phyloP scores from a whole-genome alignment of 2,113 vertebrate species.

The Neodontobutis hainanensis region DNA sequence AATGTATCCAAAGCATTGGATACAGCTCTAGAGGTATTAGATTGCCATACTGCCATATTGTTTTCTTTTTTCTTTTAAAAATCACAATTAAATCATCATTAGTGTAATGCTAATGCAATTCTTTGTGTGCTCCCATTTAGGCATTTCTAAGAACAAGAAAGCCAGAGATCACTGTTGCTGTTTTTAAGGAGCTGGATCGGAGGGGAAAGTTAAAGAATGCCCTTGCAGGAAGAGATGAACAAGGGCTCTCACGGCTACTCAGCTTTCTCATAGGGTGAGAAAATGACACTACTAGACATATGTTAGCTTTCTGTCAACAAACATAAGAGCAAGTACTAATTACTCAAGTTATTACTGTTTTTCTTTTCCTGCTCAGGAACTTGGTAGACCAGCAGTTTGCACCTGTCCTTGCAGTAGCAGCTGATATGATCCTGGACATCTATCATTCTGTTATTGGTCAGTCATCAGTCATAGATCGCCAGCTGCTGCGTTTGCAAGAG shows the following conservation, averaged over 20 bases:
- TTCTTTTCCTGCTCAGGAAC: constrained; percentile 74
- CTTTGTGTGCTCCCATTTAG: constrained; percentile 65
- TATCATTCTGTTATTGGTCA: constrained; percentile 87
- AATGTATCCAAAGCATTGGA: constrained; percentile 93
- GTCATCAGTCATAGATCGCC: constrained; percentile 87
- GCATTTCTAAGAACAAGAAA: constrained; percentile 71
- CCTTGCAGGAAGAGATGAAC: constrained; percentile 92
- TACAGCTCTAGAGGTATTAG: constrained; percentile 84
- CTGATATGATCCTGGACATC: constrained; percentile 90
- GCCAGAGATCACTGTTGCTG: constrained; percentile 89
- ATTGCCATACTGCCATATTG: neutral
- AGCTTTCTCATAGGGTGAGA: constrained; percentile 89
- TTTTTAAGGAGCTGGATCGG: constrained; percentile 92
- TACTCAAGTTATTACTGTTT: neutral
- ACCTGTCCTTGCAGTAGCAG: constrained; percentile 82
- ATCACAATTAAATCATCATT: neutral
- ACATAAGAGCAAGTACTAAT: no score
- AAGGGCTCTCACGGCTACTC: constrained; percentile 84
- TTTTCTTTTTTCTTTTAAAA: no score
- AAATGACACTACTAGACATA: neutral
- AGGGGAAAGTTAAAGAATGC: constrained; percentile 94
- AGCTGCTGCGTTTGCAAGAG: constrained; percentile 88
- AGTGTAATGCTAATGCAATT: neutral
- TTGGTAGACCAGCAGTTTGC: constrained; percentile 89
- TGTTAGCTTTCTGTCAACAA: neutral